Evolutionary conservation across 2,113 vertebrate genomes (phyloP).

Genomic region (Oncorhynchus kisutch): DNA sequence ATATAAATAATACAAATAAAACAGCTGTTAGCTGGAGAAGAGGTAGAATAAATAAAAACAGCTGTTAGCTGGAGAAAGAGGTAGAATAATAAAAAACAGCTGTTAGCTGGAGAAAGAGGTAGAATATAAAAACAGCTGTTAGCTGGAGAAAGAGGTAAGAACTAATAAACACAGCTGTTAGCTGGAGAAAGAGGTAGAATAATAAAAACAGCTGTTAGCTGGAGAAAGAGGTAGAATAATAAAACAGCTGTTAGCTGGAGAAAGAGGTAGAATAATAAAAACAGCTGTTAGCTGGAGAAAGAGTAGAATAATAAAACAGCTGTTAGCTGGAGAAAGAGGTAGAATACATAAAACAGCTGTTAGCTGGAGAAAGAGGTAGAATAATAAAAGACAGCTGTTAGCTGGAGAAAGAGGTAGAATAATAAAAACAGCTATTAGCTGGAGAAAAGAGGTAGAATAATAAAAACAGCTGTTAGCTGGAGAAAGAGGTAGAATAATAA

Average conservation of each 20-base stretch:
- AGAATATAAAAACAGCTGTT: too few relatives aligned
- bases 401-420: conserved; percentile 40
- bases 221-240: conserved; percentile 43
- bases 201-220: conserved; percentile 4
- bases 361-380: conserved; percentile 34
- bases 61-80: too few relatives aligned
- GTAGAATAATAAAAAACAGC: too few relatives aligned
- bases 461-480: not conserved
- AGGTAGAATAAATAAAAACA: too few relatives aligned
- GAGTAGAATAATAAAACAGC: conserved; percentile 28
- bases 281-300: conserved; percentile 12
- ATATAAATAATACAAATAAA: too few relatives aligned
- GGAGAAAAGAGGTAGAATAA: too few relatives aligned
- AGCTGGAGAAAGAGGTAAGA: too few relatives aligned
- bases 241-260: not conserved
- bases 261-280: conserved; percentile 41
- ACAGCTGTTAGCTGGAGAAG: too few relatives aligned
- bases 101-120: too few relatives aligned
- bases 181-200: conserved; percentile 40
- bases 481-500: conserved; percentile 42
- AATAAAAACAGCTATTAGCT: conserved; percentile 18
- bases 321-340: conserved; percentile 27
- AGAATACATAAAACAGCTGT: conserved; percentile 19
- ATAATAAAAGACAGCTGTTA: conserved; percentile 1
- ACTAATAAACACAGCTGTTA: too few relatives aligned